A percentile compares a stretch with the other conserved stretches of the same genome.
Conservation (phyloP, 1,140 invertebrate species). For the Hyphantria cunea region DNA sequence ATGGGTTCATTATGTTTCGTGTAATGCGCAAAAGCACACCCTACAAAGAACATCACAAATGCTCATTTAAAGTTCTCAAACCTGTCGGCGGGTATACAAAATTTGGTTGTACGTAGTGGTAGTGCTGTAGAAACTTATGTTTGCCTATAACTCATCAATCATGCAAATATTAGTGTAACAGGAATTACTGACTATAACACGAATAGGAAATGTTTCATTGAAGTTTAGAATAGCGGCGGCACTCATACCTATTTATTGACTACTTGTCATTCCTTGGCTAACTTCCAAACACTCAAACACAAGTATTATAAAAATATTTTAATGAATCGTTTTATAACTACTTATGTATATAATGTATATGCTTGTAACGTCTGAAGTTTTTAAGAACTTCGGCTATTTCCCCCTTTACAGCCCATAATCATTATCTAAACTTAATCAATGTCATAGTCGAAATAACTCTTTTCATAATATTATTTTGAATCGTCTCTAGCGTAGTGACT, state of each 20-base stretch:
- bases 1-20: background rate
- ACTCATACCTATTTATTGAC: conserved; percentile 32
- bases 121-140: conserved; percentile 12
- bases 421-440: too few species aligned
- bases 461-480: background rate
- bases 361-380: conserved; percentile 1
- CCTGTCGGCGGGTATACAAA: background rate
- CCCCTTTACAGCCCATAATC: too few species aligned
- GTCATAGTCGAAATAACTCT: too few species aligned
- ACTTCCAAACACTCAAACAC: conserved; percentile 24
- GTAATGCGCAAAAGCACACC: background rate
- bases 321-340: conserved; percentile 20
- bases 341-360: conserved; percentile 8
- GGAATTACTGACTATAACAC: conserved; percentile 25
- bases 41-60: background rate
- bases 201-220: conserved; percentile 27
- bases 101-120: conserved; percentile 2
- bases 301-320: conserved; percentile 30
- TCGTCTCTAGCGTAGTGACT: too few species aligned
- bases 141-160: conserved; percentile 23
- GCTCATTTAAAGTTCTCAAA: background rate
- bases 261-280: conserved; percentile 32
- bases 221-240: conserved; percentile 25
- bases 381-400: too few species aligned
- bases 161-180: conserved; percentile 29